phyloP scores from a whole-genome alignment of 2,113 vertebrate species.

The Scytalopus superciliaris region DNA sequence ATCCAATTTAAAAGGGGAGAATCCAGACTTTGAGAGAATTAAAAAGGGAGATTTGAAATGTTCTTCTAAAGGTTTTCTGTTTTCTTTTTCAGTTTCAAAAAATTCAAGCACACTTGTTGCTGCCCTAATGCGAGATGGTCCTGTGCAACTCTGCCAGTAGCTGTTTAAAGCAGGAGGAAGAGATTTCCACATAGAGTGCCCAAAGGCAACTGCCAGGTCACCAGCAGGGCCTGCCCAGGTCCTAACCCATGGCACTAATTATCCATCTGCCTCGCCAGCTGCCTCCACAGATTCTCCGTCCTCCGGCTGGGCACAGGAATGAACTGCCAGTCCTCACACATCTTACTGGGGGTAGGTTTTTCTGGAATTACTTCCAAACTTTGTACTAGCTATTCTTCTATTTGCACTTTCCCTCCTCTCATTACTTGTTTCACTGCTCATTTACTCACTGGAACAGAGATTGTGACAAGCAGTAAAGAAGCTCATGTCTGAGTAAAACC shows the following conservation, averaged over 20 bases:
- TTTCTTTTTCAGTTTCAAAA: background rate
- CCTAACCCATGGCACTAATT: background rate
- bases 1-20: background rate
- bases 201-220: background rate
- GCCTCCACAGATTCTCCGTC: background rate
- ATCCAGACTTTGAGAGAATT: background rate
- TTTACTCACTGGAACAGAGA: background rate
- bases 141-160: background rate
- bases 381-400: background rate
- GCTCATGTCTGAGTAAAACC: fast-evolving
- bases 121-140: background rate
- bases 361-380: background rate
- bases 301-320: background rate
- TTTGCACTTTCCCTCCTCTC: background rate
- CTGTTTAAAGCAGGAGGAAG: background rate
- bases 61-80: background rate
- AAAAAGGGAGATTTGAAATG: background rate
- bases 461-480: background rate
- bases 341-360: background rate
- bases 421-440: background rate
- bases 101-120: background rate
- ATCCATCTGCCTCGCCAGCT: background rate
- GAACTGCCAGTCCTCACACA: background rate
- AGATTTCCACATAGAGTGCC: background rate
- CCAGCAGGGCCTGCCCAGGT: background rate